Base-by-base conservation (phyloP, 2,888 invertebrate species). In the Clunio marinus region DNA sequence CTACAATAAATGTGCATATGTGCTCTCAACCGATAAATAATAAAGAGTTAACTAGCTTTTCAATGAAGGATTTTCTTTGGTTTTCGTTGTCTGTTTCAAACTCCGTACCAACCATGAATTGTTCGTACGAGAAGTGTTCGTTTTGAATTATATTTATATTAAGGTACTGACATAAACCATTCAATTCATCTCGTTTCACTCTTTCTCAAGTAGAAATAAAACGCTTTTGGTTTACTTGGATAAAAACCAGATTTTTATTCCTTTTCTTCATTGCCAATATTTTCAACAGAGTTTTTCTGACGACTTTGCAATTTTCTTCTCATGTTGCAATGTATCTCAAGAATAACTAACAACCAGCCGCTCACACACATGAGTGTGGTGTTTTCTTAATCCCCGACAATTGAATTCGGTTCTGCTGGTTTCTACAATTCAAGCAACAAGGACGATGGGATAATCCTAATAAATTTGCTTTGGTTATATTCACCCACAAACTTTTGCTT, bases 31-130 rank as follows among this genome's bases (percentile, higher is more conserved):
- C 66, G 66, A 66, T 66, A 66, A 66, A 66, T 66, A 66, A 66
- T 55, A 66, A 66, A 66, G 66, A 66, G 66, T 55, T 66, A 66
- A 66, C 66, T 66, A 66, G 66, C 66, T 66, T 66, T 66, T 35
- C 66, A 55, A 55, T 66, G 55, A 32, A 35, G 46, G 45, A 28
- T 66, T 66, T 66, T 45, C 24, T 66, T 20, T 20, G 13, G 2
- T 22, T 22, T 51, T 51, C 22, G 2, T 51, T 4, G 20, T 51
- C 51, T 51, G 51, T 22, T 51, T n/a, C 3, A 17, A 51, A 51
- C 51, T 51, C 51, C 22, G 17, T 51, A 51, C 51, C 51, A 22
- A n/a, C 22, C 51, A 51, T 51, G 51, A 51, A 17, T 20, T 51
- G 51, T 51, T 10, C 2, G 51, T 51, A 20, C 20, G 20, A 51